Conservation (phyloP, 1,140 invertebrate species). For the Drosophila paulistorum region DNA sequence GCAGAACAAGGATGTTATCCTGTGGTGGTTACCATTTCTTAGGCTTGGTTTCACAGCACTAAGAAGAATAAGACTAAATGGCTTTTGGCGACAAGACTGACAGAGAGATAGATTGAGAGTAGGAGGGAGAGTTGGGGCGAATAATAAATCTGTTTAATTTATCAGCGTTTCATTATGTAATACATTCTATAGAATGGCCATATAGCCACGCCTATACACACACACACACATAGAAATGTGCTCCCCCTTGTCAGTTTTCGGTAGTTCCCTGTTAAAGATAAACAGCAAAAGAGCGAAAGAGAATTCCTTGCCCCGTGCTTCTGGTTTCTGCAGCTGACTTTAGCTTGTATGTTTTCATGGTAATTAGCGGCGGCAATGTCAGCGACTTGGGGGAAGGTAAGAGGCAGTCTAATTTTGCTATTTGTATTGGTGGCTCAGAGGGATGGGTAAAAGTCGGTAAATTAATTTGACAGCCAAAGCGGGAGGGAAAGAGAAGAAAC, state of each 20-base stretch:
- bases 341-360: conserved; percentile 7
- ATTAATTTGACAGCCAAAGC: conserved; percentile 9
- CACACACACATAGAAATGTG: neutral
- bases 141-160: conserved; percentile 82
- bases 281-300: conserved; percentile 1
- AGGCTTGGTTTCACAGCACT: neutral
- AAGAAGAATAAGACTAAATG: conserved; percentile 13
- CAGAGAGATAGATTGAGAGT: neutral
- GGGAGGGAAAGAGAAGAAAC: neutral
- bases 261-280: conserved; percentile 46
- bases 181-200: conserved; percentile 39
- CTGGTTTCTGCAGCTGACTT: neutral
- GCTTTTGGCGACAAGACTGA: conserved; percentile 44
- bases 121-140: conserved; percentile 19
- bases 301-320: neutral
- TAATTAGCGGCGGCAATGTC: neutral
- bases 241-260: conserved; percentile 38
- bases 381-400: neutral
- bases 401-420: conserved; percentile 8
- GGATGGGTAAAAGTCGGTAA: neutral
- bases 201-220: conserved; percentile 11
- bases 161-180: conserved; percentile 72
- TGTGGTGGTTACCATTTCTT: conserved; percentile 15
- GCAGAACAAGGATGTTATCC: conserved; percentile 39
- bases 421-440: neutral